A percentile compares a stretch with the other conserved stretches of the same genome.
Conservation (phyloP, 2,888 invertebrate genomes). For the Psococerastis gibbosa region DNA sequence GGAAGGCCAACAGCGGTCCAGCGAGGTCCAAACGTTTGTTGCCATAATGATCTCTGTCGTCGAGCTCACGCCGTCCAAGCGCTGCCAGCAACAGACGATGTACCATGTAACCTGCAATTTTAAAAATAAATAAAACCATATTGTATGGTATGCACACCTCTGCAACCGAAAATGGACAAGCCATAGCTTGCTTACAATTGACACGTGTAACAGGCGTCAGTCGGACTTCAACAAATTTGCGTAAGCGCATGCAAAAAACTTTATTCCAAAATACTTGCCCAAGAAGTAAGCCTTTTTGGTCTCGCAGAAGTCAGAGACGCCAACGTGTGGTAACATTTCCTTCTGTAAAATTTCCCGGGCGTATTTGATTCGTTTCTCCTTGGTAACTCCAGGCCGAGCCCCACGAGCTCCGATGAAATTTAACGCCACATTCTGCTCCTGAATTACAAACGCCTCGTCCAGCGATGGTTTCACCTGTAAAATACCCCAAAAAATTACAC, state of each 20-base stretch:
- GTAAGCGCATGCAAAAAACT: not conserved
- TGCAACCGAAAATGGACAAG: too few species aligned
- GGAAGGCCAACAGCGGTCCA: conserved; percentile 87
- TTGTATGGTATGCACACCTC: too few species aligned
- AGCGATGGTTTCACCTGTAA: conserved; percentile 75
- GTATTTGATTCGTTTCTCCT: conserved; percentile 97
- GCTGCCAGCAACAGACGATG: conserved; percentile 87
- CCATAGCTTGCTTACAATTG: too few species aligned
- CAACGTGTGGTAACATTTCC: conserved; percentile 99
- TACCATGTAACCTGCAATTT: conserved; percentile 70
- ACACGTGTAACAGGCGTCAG: too few species aligned
- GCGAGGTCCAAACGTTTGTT: conserved; percentile 96
- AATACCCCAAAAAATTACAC: not conserved
- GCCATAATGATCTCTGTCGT: conserved; percentile 99
- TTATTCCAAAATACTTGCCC: conserved; percentile 28
- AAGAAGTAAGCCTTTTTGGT: conserved; percentile 98
- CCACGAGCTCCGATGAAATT: conserved; percentile 98
- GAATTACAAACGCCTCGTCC: conserved; percentile 98
- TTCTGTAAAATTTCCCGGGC: conserved; percentile 98
- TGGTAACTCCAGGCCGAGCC: conserved; percentile 93
- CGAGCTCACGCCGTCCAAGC: conserved; percentile 86
- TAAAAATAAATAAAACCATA: conserved; percentile 11
- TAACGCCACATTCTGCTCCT: conserved; percentile 95
- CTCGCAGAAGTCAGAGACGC: conserved; percentile 98
- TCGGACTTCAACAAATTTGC: too few species aligned